Conservation (phyloP, 2,888 invertebrate genomes). For the Chorisops tibialis region DNA sequence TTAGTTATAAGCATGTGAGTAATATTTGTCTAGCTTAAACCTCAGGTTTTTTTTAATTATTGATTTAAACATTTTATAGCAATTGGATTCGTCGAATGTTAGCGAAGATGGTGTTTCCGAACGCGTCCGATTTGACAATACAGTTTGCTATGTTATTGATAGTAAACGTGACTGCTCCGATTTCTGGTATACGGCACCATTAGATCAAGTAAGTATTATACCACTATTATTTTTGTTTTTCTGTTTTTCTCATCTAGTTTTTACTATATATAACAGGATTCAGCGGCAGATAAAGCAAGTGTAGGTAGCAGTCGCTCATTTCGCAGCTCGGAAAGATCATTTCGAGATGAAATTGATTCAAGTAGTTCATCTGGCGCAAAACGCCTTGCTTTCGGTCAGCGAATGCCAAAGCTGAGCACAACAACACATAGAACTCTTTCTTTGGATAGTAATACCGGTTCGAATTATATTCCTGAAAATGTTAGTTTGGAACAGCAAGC, state of each 20-base stretch:
- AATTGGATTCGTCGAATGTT: constrained; percentile 52
- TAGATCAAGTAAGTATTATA: constrained; percentile 37
- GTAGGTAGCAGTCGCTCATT: constrained; percentile 41
- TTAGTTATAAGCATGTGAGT: constrained; percentile 60
- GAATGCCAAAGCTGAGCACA: constrained; percentile 38
- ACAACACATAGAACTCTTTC: constrained; percentile 39
- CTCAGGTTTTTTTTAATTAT: constrained; percentile 19
- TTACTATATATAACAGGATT: constrained; percentile 34
- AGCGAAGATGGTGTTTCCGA: constrained; percentile 57
- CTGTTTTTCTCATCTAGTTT: constrained; percentile 2
- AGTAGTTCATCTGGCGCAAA: constrained; percentile 35
- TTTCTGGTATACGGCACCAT: constrained; percentile 38
- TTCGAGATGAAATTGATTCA: constrained; percentile 39
- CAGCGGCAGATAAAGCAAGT: constrained; percentile 40
- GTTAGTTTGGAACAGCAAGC: constrained; percentile 38
- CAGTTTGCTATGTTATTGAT: constrained; percentile 52
- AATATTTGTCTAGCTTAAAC: constrained; percentile 7
- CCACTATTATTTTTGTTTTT: too few relatives aligned
- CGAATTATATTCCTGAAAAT: constrained; percentile 40
- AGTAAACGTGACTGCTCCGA: constrained; percentile 38
- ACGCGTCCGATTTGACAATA: constrained; percentile 64
- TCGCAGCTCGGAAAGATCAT: constrained; percentile 40
- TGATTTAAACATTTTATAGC: constrained; percentile 40
- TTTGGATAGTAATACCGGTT: constrained; percentile 38
- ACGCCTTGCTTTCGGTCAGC: constrained; percentile 36